Evolutionary conservation across 2,113 vertebrate species (phyloP).

Genomic region (Brevimyrus niger): DNA sequence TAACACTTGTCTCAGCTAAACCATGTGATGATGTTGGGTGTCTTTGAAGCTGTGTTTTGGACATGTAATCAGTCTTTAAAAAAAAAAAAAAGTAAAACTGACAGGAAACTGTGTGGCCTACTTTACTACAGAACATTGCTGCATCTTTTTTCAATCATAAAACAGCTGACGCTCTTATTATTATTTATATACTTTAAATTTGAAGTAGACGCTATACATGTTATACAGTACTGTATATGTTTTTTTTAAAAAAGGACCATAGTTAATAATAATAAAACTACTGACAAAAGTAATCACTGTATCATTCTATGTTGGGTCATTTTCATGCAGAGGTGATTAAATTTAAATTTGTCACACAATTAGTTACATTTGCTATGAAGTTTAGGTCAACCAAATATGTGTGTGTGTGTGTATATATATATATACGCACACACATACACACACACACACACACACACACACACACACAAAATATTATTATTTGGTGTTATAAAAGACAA

Average conservation of each 20-base stretch:
- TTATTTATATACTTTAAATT: no score
- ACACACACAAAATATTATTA: neutral
- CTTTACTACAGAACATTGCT: neutral
- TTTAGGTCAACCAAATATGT: neutral
- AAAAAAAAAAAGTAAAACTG: neutral
- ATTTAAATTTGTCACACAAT: neutral
- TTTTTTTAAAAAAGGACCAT: neutral
- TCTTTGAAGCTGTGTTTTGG: neutral
- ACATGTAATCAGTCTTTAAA: neutral
- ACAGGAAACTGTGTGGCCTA: slow-evolving; percentile 6
- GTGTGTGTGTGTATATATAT: no score
- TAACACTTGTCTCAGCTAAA: neutral
- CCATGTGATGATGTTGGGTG: neutral
- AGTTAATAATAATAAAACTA: neutral
- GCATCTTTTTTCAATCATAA: neutral
- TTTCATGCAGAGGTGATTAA: neutral
- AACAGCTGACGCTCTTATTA: neutral
- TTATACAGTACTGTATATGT: neutral
- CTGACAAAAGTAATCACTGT: neutral
- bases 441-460: no score
- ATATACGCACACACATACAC: no score
- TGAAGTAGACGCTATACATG: neutral
- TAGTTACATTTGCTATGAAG: neutral
- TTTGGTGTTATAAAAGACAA: neutral
- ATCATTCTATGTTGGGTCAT: neutral